Conservation (phyloP, 1,140 invertebrate species). For the Manduca sexta region DNA sequence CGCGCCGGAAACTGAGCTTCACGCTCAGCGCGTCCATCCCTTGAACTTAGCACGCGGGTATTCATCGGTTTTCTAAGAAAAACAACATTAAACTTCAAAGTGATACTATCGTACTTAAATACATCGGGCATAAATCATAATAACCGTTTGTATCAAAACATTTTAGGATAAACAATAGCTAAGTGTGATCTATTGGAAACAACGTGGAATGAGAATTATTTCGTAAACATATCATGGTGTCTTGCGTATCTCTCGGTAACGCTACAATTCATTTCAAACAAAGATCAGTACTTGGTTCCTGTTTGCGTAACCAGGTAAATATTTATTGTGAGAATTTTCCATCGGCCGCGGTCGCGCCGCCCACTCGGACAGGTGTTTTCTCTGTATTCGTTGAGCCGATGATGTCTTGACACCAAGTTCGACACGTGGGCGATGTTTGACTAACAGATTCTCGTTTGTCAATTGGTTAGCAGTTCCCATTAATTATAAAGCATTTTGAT, state of each 20-base stretch:
- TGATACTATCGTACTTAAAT: no score
- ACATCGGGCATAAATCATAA: no score
- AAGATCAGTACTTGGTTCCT: not conserved
- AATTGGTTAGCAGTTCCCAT: constrained; percentile 1
- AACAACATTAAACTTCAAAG: no score
- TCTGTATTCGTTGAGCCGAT: constrained; percentile 21
- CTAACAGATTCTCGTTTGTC: not conserved
- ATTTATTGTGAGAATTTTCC: constrained; percentile 24
- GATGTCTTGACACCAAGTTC: constrained; percentile 16
- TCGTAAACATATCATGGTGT: not conserved
- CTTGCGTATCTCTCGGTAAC: not conserved
- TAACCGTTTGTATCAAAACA: no score
- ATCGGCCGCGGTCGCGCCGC: constrained; percentile 34
- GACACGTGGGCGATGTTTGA: constrained; percentile 18
- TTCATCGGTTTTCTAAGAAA: no score
- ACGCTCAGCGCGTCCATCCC: constrained; percentile 12
- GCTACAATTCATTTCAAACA: not conserved
- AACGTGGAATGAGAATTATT: not conserved
- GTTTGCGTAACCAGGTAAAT: constrained; percentile 29
- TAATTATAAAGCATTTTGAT: constrained; percentile 1
- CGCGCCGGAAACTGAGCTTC: constrained; percentile 47
- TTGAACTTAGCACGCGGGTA: constrained; percentile 2
- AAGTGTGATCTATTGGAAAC: no score
- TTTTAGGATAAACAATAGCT: no score
- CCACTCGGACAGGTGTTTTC: constrained; percentile 55